Evolutionary conservation across 1,140 invertebrate species (phyloP).

Genomic region (Bombus haemorrhoidalis): DNA sequence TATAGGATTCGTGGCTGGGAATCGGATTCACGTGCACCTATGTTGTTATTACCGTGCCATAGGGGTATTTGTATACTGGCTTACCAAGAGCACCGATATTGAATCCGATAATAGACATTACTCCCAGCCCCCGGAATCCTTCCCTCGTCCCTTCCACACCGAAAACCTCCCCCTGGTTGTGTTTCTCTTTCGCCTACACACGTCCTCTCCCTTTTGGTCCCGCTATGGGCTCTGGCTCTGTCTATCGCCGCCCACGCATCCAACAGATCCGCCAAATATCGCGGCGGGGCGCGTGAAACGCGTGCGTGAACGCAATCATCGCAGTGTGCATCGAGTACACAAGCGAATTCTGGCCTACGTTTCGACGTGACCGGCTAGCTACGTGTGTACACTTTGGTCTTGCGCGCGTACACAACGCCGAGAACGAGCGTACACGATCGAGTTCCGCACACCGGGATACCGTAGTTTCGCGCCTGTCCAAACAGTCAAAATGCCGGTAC

Average conservation of each 20-base stretch:
- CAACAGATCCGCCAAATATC: conserved; percentile 63
- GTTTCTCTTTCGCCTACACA: conserved; percentile 7
- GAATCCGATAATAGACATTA: conserved; percentile 82
- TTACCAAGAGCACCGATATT: conserved; percentile 82
- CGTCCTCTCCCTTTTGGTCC: background rate
- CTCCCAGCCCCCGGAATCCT: conserved; percentile 51
- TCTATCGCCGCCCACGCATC: conserved; percentile 24
- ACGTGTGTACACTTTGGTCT: conserved; percentile 1
- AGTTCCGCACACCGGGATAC: conserved; percentile 2
- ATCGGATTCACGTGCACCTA: conserved; percentile 78
- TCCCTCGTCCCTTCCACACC: conserved; percentile 1
- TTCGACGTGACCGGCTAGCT: background rate
- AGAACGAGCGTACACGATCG: conserved; percentile 29
- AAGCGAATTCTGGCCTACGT: conserved; percentile 19
- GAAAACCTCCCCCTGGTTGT: background rate
- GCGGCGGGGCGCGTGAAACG: conserved; percentile 61
- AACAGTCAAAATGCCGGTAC: conserved; percentile 64
- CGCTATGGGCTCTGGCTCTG: background rate
- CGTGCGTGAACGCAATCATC: conserved; percentile 64
- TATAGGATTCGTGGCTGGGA: conserved; percentile 72
- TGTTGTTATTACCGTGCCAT: conserved; percentile 81
- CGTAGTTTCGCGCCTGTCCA: conserved; percentile 45
- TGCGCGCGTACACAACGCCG: background rate
- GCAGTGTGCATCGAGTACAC: conserved; percentile 54
- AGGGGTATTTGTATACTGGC: conserved; percentile 82